Conservation (phyloP, 2,888 invertebrate species). For the Sinelater perroti region DNA sequence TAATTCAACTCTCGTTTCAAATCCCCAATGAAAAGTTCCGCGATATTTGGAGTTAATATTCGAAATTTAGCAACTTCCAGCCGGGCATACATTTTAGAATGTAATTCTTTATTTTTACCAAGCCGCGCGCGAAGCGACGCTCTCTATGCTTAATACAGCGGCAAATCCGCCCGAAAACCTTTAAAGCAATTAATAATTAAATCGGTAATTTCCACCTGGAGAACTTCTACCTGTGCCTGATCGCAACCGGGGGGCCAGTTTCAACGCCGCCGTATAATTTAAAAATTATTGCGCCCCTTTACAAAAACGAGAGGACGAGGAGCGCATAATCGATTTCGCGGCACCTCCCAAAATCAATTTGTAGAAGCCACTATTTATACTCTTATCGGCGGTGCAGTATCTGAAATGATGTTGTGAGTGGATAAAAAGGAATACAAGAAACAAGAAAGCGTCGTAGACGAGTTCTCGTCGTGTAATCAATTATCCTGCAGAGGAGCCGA, state of each 20-base stretch:
- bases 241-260: slow-evolving; percentile 6
- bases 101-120: slow-evolving; percentile 11
- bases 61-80: slow-evolving; percentile 11
- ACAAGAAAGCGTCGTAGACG: slow-evolving; percentile 44
- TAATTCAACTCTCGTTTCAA: slow-evolving; percentile 33
- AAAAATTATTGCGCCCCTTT: slow-evolving; percentile 14
- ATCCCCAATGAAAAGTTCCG: slow-evolving; percentile 26
- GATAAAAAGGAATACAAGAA: slow-evolving; percentile 43
- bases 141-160: background rate
- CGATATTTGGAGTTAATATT: slow-evolving; percentile 24
- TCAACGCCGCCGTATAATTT: slow-evolving; percentile 19
- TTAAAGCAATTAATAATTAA: slow-evolving; percentile 14
- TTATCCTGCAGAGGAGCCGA: slow-evolving; percentile 43
- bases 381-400: slow-evolving; percentile 47
- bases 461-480: slow-evolving; percentile 46
- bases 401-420: slow-evolving; percentile 42
- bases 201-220: background rate
- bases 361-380: slow-evolving; percentile 44
- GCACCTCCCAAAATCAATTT: slow-evolving; percentile 45
- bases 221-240: slow-evolving; percentile 7
- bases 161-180: background rate
- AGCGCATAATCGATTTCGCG: slow-evolving; percentile 40
- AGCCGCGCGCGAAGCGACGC: slow-evolving; percentile 2
- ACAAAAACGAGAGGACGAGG: slow-evolving; percentile 12
- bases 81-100: slow-evolving; percentile 7